A percentile compares a stretch with the other conserved stretches of the same genome.
Conservation (phyloP, 2,797 vertebrate species). For the Oreonectes daqikongensis region DNA sequence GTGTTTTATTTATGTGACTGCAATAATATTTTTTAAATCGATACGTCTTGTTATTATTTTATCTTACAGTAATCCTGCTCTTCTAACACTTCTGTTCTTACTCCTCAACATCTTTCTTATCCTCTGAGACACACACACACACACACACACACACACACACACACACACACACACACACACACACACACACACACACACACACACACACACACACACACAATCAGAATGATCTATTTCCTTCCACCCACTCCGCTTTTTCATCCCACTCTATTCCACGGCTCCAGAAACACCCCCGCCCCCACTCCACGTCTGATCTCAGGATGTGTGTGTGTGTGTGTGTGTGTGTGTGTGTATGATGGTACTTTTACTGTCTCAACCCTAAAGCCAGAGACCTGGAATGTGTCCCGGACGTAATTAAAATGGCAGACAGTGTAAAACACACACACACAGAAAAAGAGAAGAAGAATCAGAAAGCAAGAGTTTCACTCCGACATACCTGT, state of each 20-base stretch:
- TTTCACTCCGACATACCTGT: background rate
- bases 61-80: background rate
- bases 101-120: background rate
- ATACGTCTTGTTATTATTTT: background rate
- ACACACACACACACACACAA: conserved; percentile 18
- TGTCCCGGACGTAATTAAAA: conserved; percentile 32
- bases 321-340: conserved; percentile 2
- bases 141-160: conserved; percentile 19
- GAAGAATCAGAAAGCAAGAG: background rate
- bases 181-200: conserved; percentile 17
- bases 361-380: conserved; percentile 54
- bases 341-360: conserved; percentile 11
- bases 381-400: conserved; percentile 36
- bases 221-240: background rate
- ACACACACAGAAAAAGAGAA: background rate
- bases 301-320: conserved; percentile 4
- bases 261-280: background rate
- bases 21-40: background rate
- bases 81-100: conserved; percentile 1
- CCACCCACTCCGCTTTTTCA: conserved; percentile 22
- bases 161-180: conserved; percentile 23
- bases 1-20: background rate
- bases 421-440: conserved; percentile 14
- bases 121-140: conserved; percentile 11
- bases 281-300: background rate